Percentiles rank a stretch among this genome's conserved stretches.
Evolutionary conservation across 1,140 invertebrate genomes (phyloP).

Genomic region (Drosophila miranda): DNA sequence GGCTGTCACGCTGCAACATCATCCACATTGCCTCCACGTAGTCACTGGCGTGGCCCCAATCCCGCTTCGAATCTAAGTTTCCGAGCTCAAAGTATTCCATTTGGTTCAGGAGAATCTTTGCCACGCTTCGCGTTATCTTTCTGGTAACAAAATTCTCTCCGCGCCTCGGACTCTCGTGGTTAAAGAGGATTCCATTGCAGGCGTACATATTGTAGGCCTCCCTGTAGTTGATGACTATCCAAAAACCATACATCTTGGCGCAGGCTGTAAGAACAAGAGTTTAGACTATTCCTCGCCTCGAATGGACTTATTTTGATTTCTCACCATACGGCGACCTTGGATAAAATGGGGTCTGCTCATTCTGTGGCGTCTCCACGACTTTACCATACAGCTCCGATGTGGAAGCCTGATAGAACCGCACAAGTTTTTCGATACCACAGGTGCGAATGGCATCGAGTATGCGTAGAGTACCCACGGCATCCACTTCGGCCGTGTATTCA

Average conservation of each 20-base stretch:
- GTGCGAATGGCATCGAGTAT: constrained; percentile 97
- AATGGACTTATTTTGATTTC: constrained; percentile 1
- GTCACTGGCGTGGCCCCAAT: constrained; percentile 99
- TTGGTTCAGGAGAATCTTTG: constrained; percentile 96
- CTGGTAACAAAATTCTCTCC: constrained; percentile 99
- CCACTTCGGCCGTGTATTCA: constrained; percentile 99
- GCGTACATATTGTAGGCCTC: constrained; percentile 99
- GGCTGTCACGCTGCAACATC: constrained; percentile 97
- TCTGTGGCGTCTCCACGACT: constrained; percentile 97
- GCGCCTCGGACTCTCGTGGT: constrained; percentile 98
- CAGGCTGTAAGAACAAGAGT: constrained; percentile 87
- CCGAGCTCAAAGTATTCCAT: constrained; percentile 95
- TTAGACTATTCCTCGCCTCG: neutral
- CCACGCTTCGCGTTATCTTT: constrained; percentile 98
- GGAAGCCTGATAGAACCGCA: constrained; percentile 98
- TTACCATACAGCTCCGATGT: constrained; percentile 99
- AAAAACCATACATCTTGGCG: constrained; percentile 99
- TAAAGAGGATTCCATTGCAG: constrained; percentile 99
- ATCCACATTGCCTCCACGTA: constrained; percentile 99
- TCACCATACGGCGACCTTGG: constrained; percentile 99
- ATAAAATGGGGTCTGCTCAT: constrained; percentile 99
- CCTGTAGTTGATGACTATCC: constrained; percentile 99
- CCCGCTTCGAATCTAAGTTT: constrained; percentile 97
- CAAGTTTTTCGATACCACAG: constrained; percentile 92
- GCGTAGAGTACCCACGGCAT: constrained; percentile 97